Base-by-base conservation (phyloP, 2,113 vertebrate genomes). In the Semnornis frantzii region DNA sequence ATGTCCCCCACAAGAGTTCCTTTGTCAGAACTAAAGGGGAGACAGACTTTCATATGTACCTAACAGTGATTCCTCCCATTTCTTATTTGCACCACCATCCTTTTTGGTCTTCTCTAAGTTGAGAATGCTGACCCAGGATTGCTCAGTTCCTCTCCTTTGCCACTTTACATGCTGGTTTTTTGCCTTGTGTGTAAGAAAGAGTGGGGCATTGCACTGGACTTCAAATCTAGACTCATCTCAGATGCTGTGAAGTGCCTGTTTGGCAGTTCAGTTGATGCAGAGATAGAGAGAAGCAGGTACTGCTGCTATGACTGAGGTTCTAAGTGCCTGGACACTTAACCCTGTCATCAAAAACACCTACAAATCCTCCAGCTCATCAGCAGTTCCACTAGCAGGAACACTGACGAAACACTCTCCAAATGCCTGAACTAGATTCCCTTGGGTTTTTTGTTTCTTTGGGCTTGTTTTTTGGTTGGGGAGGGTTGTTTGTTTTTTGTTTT, bases 241-340 rank as follows among this genome's bases (percentile, higher is more conserved):
- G 24, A 77, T 3, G 3, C 24, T 2, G 4, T 25, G 25, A 50
- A 0, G 1, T 31, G 24, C 33, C 15, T 15, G 8, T 71, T 27
- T 50, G 18, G 37, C 65, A 7, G 16, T 87, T 82, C 84, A 50
- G 46, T 48, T 65, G 58, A 80, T 82, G 72, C 5, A 55, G 5
- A 4, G 11, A 48, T 58, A 92, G 39, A 57, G 37, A 34, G 8
- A 69, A 84, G 48, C 10, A 60, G 0, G 0, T 18, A 15, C 18
- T 66, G 48, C 19, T 79, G 46, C 70, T 54, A 33, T 19, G 60
- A 25, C 30, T 13, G 8, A 63, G 48, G 80, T 54, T 48, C 33
- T 24, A 30, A 4, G 5, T 54, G 8, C 15, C n/a, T 4, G 2
- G 50, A 68, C 44, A 10, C 54, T 87, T 46, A 89, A 4, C 10